Conservation (phyloP, 1,140 invertebrate genomes). For the Matsumurasca onukii region DNA sequence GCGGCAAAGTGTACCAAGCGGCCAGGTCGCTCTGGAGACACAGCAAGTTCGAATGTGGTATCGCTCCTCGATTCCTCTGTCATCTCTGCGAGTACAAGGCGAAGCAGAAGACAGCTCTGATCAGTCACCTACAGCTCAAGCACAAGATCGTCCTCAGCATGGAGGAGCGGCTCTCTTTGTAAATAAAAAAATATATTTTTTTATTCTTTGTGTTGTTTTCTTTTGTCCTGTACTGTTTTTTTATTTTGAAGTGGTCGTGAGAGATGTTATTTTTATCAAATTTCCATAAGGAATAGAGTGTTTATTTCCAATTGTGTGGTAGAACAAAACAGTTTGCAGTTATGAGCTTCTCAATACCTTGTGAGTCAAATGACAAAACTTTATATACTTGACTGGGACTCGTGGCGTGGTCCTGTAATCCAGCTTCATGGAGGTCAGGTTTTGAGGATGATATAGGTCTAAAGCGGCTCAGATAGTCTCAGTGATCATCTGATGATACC, state of each 20-base stretch:
- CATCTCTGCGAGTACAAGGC: constrained; percentile 46
- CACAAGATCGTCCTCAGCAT: constrained; percentile 36
- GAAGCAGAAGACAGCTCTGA: constrained; percentile 48
- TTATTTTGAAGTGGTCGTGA: not conserved
- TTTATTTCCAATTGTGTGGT: too few relatives aligned
- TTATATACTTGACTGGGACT: too few relatives aligned
- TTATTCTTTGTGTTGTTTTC: not conserved
- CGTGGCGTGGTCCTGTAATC: too few relatives aligned
- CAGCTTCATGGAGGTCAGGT: too few relatives aligned
- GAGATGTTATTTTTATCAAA: too few relatives aligned
- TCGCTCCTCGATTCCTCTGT: constrained; percentile 49
- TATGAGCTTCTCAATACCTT: too few relatives aligned
- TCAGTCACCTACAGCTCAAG: constrained; percentile 36
- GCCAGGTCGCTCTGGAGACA: constrained; percentile 53
- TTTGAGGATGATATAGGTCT: too few relatives aligned
- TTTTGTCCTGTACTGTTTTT: not conserved
- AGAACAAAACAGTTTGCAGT: too few relatives aligned
- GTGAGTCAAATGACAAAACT: too few relatives aligned
- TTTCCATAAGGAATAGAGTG: too few relatives aligned
- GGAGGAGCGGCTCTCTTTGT: not conserved
- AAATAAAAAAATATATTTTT: constrained; percentile 12
- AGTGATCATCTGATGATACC: too few relatives aligned
- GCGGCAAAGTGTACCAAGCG: constrained; percentile 50
- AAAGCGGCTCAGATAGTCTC: too few relatives aligned
- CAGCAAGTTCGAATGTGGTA: constrained; percentile 56